Base-by-base conservation (phyloP, 2,888 invertebrate species). In the Prosopocoilus inquinatus region DNA sequence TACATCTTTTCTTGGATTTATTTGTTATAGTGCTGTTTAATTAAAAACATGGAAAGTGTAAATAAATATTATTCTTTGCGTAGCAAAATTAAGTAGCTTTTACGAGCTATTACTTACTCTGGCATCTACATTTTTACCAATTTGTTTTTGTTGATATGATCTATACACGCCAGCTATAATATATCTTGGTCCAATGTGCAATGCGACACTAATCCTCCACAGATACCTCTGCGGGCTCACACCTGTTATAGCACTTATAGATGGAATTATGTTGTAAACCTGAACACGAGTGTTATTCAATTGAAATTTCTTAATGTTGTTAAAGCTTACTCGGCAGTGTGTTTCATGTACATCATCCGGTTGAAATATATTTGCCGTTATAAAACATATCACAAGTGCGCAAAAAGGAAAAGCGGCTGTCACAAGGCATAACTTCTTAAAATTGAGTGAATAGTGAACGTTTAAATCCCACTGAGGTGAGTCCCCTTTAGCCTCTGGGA, bases 181-280 rank as follows among this genome's bases (percentile, higher is more conserved):
- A 75, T 94, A 83, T 73, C 95, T 86, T 69, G 96, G 96, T 70
- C 94, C 91, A 75, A 94, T 86, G 73, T 95, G 95, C 70, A 95
- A 84, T 62, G 94, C 95, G 71, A 95, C 90, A 76, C 91, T 90
- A 71, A 93, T 87, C 69, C 95, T 84, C 95, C 96, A 96, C 67
- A 95, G 80, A 79, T 96, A 95, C 69, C 91, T 83, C 78, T 95
- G 94, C 20, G 96, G 95, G 71, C 91, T 91, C 65, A 95, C 88
- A 49, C 95, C 95, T 59, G 95, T 96, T 75, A 96, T 92, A 64
- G 96, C 93, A 83, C 94, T 95, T 80, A 95, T 94, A 69, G 94
- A 94, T 70, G 96, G 95, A 74, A 96, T 89, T 77, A 94, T 87
- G 79, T 96, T 96, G 78, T 91, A 93, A 53, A 94, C 95, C 95